A percentile compares a stretch with the other conserved stretches of the same genome.
Evolutionary conservation across 1,140 invertebrate species (phyloP).

Genomic region (Melanaphis sacchari): DNA sequence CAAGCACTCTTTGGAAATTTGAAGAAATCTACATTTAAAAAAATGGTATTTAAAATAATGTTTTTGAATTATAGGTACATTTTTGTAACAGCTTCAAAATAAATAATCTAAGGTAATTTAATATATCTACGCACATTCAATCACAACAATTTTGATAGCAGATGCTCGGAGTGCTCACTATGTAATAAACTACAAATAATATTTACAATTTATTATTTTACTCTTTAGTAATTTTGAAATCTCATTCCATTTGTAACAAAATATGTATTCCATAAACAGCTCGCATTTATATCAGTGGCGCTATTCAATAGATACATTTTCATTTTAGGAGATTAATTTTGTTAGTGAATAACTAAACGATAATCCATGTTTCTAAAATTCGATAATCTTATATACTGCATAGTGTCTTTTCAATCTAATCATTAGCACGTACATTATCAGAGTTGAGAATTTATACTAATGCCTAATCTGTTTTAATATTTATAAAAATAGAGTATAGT

Average conservation of each 20-base stretch:
- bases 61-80: too few species aligned
- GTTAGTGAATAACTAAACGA: conserved; percentile 11
- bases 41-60: neutral
- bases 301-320: neutral
- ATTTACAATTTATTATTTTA: neutral
- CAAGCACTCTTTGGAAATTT: too few species aligned
- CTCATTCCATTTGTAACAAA: neutral
- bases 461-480: neutral
- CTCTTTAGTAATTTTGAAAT: neutral
- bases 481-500: neutral
- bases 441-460: neutral
- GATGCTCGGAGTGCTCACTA: neutral
- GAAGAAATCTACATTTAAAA: neutral
- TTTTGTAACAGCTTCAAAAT: too few species aligned
- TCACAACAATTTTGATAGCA: neutral
- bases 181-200: neutral
- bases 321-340: neutral
- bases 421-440: neutral
- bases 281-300: neutral
- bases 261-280: neutral
- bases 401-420: neutral
- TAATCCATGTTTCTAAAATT: neutral
- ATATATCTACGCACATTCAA: neutral
- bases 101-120: neutral
- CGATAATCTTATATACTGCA: neutral